Base-by-base conservation (phyloP, 2,797 vertebrate species). In the Rhinichthys osculus region DNA sequence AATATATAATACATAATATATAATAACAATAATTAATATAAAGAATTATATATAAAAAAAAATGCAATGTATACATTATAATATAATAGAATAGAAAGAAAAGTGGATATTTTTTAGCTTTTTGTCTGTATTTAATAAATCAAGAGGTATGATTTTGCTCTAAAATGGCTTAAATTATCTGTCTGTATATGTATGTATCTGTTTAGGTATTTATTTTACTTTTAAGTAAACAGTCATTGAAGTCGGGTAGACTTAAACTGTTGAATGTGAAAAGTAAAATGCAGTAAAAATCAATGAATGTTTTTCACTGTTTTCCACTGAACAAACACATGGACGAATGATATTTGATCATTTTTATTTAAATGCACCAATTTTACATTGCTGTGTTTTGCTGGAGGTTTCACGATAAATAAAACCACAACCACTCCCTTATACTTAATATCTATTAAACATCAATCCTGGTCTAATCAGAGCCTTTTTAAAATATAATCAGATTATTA, bases 371-470 rank as follows among this genome's bases (percentile, higher is more conserved):
- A 10, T 52, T 23, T 52, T 35, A 76, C 27, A 33, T 52, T n/a
- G 2, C 21, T 11, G 33, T n/a, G 14, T 57, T 59, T 59, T n/a
- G 33, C 52, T 40, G 35, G 4, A 27, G 6, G 38, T 73, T 83
- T 83, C 13, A 83, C 19, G 4, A n/a, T 64, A 74, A 64, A 66
- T 83, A 35, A 91, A 90, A 90, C 87, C 89, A 8, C 27, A 62
- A n/a, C 11, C 54, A n/a, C 71, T 83, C 54, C 8, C 17, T 74
- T 59, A n/a, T 13, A 7, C 19, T 17, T 74, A 50, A 73, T 10
- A n/a, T 64, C 14, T 23, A 64, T 74, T 73, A 73, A 73, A 44
- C 30, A 74, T 66, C 57, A 66, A n/a, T 76, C 57, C 57, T 50
- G 52, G 19, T 19, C 40, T 52, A 83, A 83, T 74, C 57, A 66